Evolutionary conservation across 2,888 invertebrate species (phyloP), one percentile per base, ranked within the genome.

Genomic region (Anoncus sp.): DNA sequence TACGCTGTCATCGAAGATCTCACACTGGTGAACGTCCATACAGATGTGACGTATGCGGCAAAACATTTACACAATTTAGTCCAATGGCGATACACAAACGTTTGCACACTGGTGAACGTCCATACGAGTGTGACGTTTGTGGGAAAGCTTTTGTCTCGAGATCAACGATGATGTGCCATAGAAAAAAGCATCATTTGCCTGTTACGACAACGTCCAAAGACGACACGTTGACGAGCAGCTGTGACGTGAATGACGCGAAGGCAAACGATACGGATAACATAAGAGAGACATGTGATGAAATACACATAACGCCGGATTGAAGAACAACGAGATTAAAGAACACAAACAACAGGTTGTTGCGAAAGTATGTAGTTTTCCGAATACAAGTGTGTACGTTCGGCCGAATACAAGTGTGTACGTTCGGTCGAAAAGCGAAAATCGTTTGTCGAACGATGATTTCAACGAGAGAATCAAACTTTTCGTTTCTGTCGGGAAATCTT

Each of bases 51-150:
- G 90, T 93, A 16, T 94, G 94, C 81, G 93, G 93, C 0, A 94
- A 94, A 88, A 93, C 93, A 6, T 94, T 94, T 82, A 94, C 94
- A 0, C 94, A 94, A 82, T 94, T 94, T 83, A 93, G 94, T n/a
- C 94, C 94, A 6, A 93, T 94, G 93, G 93, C 93, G 0, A 94
- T 94, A 71, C 94, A 94, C 83, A 93, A 93, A 87, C 90, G 94
- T 69, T 88, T 94, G 35, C 94, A 94, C 85, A 94, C 94, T 0
- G 94, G 94, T 2, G 94, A 94, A 84, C 88, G 94, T 65, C 94
- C 94, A 0, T 94, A 94, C 83, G 89, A 92, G 55, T 94, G 94
- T 85, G 94, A 94, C 82, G 91, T 92, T 7, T 94, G 94, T 82
- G 91, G 90, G 3, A 93, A 93, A 84, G 91, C 92, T 0, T 94